Base-by-base conservation (phyloP, 1,140 invertebrate species). In the Saccostrea echinata region DNA sequence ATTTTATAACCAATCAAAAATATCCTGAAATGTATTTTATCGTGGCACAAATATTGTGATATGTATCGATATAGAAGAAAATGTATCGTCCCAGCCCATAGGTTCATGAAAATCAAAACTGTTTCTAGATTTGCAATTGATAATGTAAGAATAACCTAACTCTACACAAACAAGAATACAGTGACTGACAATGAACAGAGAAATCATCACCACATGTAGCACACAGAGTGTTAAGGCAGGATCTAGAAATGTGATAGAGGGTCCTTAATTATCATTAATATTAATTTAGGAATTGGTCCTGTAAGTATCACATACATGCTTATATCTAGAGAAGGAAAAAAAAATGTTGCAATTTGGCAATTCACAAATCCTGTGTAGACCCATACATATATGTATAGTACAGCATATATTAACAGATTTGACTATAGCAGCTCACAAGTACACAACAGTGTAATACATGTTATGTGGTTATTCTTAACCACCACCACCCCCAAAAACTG, bases 291-390 rank as follows among this genome's bases (percentile, higher is more conserved):
- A 57, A 61, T 43, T 43, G 43, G 43, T 61, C 55, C 18, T 61
- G 21, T 64, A n/a, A 24, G 21, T 24, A 76, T 76, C 27, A 76
- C 30, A 27, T 33, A 30, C 30, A 76, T 13, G 30, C 24, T 16
- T 27, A 76, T 30, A 33, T 16, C 16, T 33, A 64, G 8, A 43
- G 43, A 21, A 24, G 24, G n/a, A n/a, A n/a, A 27, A 76, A 16
- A 76, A 16, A 76, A 9, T 27, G 33, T 13, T 76, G 68, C 12
- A 76, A 33, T 76, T 76, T 76, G 68, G 68, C 68, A 76, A 76
- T 76, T 76, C 68, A 76, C 68, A 76, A 76, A 76, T 30, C 68
- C 68, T 76, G 68, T 76, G 68, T 76, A 16, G 68, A 76, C 68
- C 68, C 24, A 27, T 76, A 76, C 4, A 13, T 43, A 43, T 8